These are phyloP conservation scores for Copidosoma floridanum DNA, from an alignment of 1,140 invertebrate species.

Conservation along the genomic window DNA sequence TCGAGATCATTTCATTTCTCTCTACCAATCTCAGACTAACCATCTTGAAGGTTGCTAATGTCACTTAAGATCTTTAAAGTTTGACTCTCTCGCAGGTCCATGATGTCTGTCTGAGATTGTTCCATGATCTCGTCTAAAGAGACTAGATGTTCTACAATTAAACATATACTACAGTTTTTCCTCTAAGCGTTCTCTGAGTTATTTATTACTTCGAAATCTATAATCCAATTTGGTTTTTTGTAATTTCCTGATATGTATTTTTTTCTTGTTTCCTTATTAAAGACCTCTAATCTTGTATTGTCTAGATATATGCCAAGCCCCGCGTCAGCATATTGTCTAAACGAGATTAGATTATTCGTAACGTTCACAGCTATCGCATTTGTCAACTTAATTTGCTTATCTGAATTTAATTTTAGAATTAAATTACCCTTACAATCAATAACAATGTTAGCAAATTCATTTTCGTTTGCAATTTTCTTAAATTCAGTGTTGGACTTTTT, in stretches of 20 bases:
- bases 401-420: neutral
- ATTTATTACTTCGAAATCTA: too few species aligned
- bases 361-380: slow-evolving; percentile 6
- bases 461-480: slow-evolving; percentile 29
- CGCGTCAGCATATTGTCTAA: slow-evolving; percentile 14
- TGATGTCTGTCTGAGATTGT: neutral
- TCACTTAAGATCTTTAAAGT: slow-evolving; percentile 10
- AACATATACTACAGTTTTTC: slow-evolving; percentile 17
- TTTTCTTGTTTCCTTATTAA: neutral
- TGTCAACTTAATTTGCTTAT: slow-evolving; percentile 10
- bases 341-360: too few species aligned
- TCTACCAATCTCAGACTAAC: neutral
- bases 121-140: neutral
- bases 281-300: neutral
- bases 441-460: slow-evolving; percentile 18
- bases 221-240: slow-evolving; percentile 23
- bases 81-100: neutral
- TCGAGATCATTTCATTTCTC: neutral
- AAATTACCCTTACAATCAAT: slow-evolving; percentile 21
- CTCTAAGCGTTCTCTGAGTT: neutral
- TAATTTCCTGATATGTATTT: neutral
- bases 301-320: slow-evolving; percentile 11
- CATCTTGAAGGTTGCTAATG: slow-evolving; percentile 8
- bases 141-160: neutral
- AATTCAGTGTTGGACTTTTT: neutral